Percentiles rank a stretch among this genome's conserved stretches.
Conservation (phyloP, 1,140 invertebrate genomes). For the Zaprionus gabonicus region DNA sequence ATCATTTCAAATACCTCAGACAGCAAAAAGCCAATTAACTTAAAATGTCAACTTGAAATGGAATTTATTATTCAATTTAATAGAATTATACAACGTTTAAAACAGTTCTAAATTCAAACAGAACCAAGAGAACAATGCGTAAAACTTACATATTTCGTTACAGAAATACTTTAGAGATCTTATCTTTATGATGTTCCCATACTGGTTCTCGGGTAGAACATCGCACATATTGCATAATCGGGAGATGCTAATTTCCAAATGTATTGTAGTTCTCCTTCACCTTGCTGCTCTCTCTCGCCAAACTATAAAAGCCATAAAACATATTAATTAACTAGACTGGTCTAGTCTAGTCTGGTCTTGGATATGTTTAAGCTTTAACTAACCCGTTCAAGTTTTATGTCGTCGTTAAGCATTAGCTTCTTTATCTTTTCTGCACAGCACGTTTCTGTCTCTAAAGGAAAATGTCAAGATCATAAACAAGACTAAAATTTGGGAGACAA, state of each 20-base stretch:
- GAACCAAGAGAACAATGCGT: neutral
- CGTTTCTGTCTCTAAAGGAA: conserved; percentile 63
- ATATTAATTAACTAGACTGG: conserved; percentile 67
- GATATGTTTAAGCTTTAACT: neutral
- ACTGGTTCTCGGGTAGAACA: neutral
- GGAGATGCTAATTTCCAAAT: conserved; percentile 18
- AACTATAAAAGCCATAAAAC: conserved; percentile 33
- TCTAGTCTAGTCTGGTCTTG: conserved; percentile 28
- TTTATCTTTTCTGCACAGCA: conserved; percentile 50
- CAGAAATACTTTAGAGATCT: neutral
- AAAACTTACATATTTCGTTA: neutral
- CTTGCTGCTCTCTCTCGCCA: neutral
- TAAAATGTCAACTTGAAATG: conserved; percentile 36
- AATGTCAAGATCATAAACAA: conserved; percentile 79
- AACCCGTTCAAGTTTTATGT: conserved; percentile 13
- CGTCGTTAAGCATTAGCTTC: conserved; percentile 17
- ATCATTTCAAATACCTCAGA: conserved; percentile 36
- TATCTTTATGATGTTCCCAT: neutral
- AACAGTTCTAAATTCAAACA: neutral
- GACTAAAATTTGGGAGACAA: neutral
- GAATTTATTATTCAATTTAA: conserved; percentile 6
- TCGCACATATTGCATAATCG: conserved; percentile 21
- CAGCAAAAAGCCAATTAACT: conserved; percentile 39
- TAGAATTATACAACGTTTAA: neutral
- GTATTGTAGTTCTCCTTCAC: neutral